A percentile compares a stretch with the other conserved stretches of the same genome.
These are phyloP conservation scores for Clarias platycephalus DNA, from an alignment of 2,797 vertebrate genomes.

Conservation along the genomic window DNA sequence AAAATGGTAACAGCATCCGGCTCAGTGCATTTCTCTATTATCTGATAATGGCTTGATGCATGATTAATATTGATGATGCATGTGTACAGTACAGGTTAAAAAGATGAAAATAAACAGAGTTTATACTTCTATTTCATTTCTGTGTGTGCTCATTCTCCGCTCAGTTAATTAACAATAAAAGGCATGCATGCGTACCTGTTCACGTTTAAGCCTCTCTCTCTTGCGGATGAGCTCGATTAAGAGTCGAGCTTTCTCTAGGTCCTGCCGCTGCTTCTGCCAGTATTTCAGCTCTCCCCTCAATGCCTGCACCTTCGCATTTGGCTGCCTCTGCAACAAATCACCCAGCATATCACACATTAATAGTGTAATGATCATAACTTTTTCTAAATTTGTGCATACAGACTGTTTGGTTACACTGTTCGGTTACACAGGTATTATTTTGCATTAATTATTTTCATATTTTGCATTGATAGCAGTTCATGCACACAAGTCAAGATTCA, in stretches of 20 bases:
- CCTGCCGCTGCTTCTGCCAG: conserved; percentile 96
- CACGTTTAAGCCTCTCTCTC: conserved; percentile 81
- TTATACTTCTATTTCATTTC: no score
- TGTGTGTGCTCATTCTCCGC: neutral
- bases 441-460: neutral
- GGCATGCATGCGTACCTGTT: conserved; percentile 43
- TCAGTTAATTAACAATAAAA: neutral
- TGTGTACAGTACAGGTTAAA: neutral
- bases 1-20: neutral
- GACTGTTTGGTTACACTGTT: neutral
- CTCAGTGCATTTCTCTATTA: neutral
- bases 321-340: conserved; percentile 78
- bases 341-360: neutral
- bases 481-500: neutral
- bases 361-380: neutral
- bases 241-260: conserved; percentile 91
- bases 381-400: neutral
- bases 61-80: no score
- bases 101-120: neutral
- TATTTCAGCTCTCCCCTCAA: conserved; percentile 94
- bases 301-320: conserved; percentile 88
- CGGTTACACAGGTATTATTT: neutral
- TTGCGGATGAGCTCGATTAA: conserved; percentile 93
- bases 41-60: neutral
- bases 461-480: neutral